phyloP scores from a whole-genome alignment of 2,797 vertebrate genomes.

The Uromys caudimaculatus region DNA sequence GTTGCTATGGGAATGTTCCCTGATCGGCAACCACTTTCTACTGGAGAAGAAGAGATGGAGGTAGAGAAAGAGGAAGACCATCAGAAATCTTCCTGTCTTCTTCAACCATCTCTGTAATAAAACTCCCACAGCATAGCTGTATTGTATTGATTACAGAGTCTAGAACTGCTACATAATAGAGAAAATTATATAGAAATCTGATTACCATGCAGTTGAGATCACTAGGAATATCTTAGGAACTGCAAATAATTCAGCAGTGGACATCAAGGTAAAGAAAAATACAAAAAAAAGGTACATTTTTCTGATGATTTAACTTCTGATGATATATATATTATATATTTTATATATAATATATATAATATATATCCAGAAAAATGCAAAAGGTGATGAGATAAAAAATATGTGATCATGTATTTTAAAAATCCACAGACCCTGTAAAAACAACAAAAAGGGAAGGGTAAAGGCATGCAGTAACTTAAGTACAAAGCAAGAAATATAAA shows the following conservation, averaged over 20 bases:
- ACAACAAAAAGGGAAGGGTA: neutral
- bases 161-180: neutral
- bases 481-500: neutral
- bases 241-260: neutral
- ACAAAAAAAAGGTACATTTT: neutral
- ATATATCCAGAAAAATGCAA: neutral
- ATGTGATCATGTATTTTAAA: neutral
- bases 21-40: neutral
- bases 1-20: neutral
- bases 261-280: neutral
- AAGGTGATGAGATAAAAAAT: neutral
- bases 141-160: neutral
- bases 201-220: neutral
- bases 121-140: neutral
- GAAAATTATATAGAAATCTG: neutral
- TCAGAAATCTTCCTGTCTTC: neutral
- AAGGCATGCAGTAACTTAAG: neutral
- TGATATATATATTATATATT: too few species aligned
- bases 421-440: neutral
- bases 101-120: neutral
- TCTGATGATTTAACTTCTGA: slow-evolving; percentile 19
- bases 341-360: too few species aligned
- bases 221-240: neutral
- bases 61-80: too few species aligned
- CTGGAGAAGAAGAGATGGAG: neutral